Evolutionary conservation across 64 coral and sea anemone genomes (phyloP), one percentile per base, ranked within the genome.

Genomic region (Astreopora myriophthalma): DNA sequence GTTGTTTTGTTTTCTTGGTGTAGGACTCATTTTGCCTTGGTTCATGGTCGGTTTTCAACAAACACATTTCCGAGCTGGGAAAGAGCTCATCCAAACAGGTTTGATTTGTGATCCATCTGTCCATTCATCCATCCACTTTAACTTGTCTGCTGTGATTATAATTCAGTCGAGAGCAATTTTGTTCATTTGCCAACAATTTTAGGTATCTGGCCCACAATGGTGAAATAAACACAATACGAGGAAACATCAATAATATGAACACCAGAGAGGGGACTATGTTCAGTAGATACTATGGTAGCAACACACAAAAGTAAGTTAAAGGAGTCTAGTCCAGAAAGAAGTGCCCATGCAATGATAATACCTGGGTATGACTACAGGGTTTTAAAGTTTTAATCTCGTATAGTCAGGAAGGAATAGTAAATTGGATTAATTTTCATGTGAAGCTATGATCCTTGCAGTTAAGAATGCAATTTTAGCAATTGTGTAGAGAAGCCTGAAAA

Each of bases 11-110:
- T 83, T 3, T 80, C 19, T 48, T 32, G 85, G 4, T 69, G 22
- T 51, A 98, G 96, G 75, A 89, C 93, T 33, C 96, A 98, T 51
- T 98, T 98, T 95, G 96, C 96, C 31, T 84, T 98, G 52, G 94
- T 98, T 38, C 96, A 98, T 46, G 92, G 93, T 29, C 69, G 96
- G 60, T 98, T 98, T 74, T 98, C 96, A 20, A 98, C 96, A 61
- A 98, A 98, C 85, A 98, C 96, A 33, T 98, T 98, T 87, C 96
- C 96, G 27, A 98, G 96, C 81, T 98, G 96, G 96, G 96, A 98
- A 40, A 92, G 96, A 87, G 96, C 96, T 76, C 96, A 98, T 82
- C 96, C 93, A 19, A 95, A 98, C 80, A 92, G 96, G 96, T 93
- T 51, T 81, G 14, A 22, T 71, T 66, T 46, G 25, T 8, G 22